Evolutionary conservation across 2,888 invertebrate genomes (phyloP).

Genomic region (Acrocyrtus sp.): DNA sequence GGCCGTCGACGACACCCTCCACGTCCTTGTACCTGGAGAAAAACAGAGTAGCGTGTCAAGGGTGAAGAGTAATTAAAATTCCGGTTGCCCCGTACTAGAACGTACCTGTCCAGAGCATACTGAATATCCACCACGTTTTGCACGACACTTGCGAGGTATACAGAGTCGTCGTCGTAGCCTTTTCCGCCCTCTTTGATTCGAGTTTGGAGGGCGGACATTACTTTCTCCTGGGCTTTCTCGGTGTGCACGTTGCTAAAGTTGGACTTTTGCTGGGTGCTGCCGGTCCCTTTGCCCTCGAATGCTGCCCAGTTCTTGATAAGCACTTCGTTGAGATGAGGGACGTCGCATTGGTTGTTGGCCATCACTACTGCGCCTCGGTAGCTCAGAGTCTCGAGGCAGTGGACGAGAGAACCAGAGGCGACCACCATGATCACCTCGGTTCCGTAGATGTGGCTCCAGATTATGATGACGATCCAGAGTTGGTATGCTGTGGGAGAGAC

Average conservation of each 20-base stretch:
- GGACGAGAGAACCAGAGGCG: conserved; percentile 56
- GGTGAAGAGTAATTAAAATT: too few relatives aligned
- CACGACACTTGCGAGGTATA: conserved; percentile 61
- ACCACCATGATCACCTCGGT: conserved; percentile 61
- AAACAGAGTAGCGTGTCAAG: neutral
- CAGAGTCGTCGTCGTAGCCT: conserved; percentile 58
- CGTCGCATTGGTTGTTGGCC: conserved; percentile 62
- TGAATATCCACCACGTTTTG: conserved; percentile 63
- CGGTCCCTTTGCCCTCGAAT: conserved; percentile 55
- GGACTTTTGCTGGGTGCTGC: conserved; percentile 24
- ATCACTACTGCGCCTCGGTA: conserved; percentile 62
- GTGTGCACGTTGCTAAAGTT: conserved; percentile 49
- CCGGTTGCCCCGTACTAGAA: too few relatives aligned
- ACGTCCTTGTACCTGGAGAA: conserved; percentile 60
- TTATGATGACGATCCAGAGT: conserved; percentile 59
- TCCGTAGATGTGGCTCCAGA: conserved; percentile 56
- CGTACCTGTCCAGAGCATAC: conserved; percentile 60
- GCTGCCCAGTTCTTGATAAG: conserved; percentile 63
- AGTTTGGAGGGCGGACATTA: conserved; percentile 46
- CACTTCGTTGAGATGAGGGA: conserved; percentile 60
- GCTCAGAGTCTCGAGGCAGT: conserved; percentile 60
- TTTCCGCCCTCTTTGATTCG: conserved; percentile 45
- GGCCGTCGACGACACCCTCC: conserved; percentile 60
- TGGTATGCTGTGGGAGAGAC: conserved; percentile 51
- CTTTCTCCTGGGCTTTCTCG: conserved; percentile 52